Conservation (phyloP, 2,113 vertebrate genomes). For the Eonycteris spelaea region DNA sequence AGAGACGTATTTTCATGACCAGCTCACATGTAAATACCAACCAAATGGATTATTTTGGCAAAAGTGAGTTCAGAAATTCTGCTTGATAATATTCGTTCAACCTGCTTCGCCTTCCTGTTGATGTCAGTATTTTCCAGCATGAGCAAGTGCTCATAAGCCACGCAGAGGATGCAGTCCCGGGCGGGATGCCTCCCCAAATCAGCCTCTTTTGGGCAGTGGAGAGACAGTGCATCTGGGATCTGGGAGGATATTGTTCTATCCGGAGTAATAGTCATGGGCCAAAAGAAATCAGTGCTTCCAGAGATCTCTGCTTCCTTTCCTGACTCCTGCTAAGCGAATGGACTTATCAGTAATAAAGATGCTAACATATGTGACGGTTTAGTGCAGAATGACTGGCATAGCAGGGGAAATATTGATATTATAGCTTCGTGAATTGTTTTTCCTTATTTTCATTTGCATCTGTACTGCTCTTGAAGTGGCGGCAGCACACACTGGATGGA, state of each 20-base stretch:
- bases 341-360: constrained; percentile 80
- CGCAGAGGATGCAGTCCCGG: not conserved
- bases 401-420: constrained; percentile 65
- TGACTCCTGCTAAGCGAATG: constrained; percentile 74
- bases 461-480: constrained; percentile 24
- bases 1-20: not conserved
- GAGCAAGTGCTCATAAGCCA: not conserved
- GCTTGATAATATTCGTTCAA: constrained; percentile 46
- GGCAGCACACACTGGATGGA: constrained; percentile 43
- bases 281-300: constrained; percentile 55
- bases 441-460: constrained; percentile 59
- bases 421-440: not conserved
- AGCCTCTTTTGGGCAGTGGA: constrained; percentile 51
- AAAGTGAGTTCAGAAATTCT: constrained; percentile 54
- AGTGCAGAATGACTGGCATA: constrained; percentile 76
- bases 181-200: constrained; percentile 59
- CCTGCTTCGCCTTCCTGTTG: constrained; percentile 34
- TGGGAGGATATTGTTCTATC: constrained; percentile 70
- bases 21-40: not conserved
- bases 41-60: constrained; percentile 21
- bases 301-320: constrained; percentile 51
- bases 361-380: constrained; percentile 69
- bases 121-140: constrained; percentile 63
- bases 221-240: constrained; percentile 66
- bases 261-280: constrained; percentile 42